Evolutionary conservation across 1,140 invertebrate genomes (phyloP), one percentile per base, ranked within the genome.

Genomic region (Lineus longissimus): DNA sequence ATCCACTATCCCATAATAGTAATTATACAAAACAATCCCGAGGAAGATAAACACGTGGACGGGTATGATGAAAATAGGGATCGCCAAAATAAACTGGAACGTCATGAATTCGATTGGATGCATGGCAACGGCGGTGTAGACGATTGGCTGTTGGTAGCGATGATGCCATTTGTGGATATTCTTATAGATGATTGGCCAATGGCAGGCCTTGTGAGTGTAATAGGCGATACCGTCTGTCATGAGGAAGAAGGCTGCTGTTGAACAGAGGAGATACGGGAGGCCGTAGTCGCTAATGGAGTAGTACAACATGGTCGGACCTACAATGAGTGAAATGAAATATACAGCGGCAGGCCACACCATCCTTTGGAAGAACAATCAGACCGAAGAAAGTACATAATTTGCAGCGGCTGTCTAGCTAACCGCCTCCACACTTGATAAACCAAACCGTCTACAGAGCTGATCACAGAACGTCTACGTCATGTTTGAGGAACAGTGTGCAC

Each of bases 81-180:
- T 2, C 4, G 64, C 55, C 13, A 72, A 47, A 22, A 66, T 64
- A 9, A 54, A 57, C 59, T 72, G 68, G 17, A 65, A 66, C 17
- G 68, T 33, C 0, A 80, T 9, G 59, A 78, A 74, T 63, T 79
- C 88, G 0, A 88, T 72, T 0, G 89, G 89, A 74, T 91, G 88
- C 67, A 90, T 89, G 2, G 89, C 88, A 0, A 88, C 88, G 0
- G 88, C 87, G 0, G 88, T 88, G 78, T 89, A 90, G 1, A 88
- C 87, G 0, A 89, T 90, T 0, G 89, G 89, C 73, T 89, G 87
- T 74, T 89, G 88, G 78, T 90, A 90, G 65, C 86, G 87, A 79
- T 90, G 89, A 69, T 90, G 89, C 0, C 88, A 76, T 74, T 89
- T 90, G 79, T 91, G 89, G 73, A 90, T 89, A 65, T 86, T 71